Conservation (phyloP, 2,797 vertebrate species). For the Cuniculus paca region DNA sequence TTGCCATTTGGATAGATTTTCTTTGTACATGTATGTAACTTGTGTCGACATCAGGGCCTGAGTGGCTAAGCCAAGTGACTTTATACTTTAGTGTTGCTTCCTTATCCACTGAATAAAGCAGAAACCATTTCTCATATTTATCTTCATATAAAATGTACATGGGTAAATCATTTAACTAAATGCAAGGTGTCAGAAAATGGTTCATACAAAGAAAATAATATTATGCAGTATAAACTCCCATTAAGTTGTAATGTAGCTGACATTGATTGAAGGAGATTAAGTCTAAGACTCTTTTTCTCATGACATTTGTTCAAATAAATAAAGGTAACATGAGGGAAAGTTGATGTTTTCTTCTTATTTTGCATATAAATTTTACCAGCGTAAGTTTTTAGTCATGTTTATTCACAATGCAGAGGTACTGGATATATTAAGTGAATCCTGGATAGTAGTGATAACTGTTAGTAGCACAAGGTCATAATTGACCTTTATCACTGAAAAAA, state of each 20-base stretch:
- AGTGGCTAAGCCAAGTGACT: constrained; percentile 62
- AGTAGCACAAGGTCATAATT: constrained; percentile 88
- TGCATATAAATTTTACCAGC: constrained; percentile 87
- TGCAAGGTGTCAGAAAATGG: constrained; percentile 89
- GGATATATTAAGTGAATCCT: constrained; percentile 85
- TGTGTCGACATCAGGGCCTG: constrained; percentile 39
- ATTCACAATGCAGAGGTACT: constrained; percentile 84
- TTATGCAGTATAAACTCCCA: constrained; percentile 89
- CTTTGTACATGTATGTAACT: not conserved
- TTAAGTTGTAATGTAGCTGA: constrained; percentile 90
- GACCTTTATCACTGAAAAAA: constrained; percentile 88
- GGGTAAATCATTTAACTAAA: constrained; percentile 89
- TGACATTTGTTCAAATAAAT: constrained; percentile 91
- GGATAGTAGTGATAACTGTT: constrained; percentile 87
- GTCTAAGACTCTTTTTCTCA: constrained; percentile 87
- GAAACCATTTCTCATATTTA: constrained; percentile 86
- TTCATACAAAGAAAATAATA: constrained; percentile 89
- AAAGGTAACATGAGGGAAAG: constrained; percentile 85
- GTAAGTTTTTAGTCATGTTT: constrained; percentile 84
- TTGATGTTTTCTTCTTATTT: constrained; percentile 87
- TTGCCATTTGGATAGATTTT: constrained; percentile 27
- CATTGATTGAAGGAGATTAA: constrained; percentile 92
- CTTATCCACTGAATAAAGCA: constrained; percentile 64
- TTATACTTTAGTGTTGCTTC: constrained; percentile 68
- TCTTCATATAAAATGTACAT: constrained; percentile 85